Evolutionary conservation across 2,797 vertebrate species (phyloP).

Genomic region (Ctenopoma multispine): DNA sequence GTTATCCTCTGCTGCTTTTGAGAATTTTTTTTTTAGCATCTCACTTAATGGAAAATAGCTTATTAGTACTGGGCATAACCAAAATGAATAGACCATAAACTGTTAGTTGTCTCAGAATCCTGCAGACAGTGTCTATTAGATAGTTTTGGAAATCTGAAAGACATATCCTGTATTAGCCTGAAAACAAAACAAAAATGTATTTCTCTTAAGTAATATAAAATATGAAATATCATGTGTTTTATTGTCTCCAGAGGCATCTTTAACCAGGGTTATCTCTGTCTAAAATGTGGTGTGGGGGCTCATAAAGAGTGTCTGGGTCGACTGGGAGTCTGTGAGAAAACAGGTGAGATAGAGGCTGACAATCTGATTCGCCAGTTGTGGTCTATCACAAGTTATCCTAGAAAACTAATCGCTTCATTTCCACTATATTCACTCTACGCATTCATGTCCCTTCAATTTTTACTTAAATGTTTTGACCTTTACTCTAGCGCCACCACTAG

Average conservation of each 20-base stretch:
- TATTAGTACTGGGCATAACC: slow-evolving; percentile 13
- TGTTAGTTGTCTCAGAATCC: slow-evolving; percentile 2
- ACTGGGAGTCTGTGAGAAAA: slow-evolving; percentile 86
- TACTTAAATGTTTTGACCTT: slow-evolving; percentile 27
- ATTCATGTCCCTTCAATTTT: background rate
- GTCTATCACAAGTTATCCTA: background rate
- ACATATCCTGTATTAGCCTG: slow-evolving; percentile 35
- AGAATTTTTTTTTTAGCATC: background rate
- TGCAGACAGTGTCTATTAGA: slow-evolving; percentile 27
- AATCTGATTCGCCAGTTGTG: background rate
- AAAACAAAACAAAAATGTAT: slow-evolving; percentile 46
- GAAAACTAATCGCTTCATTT: background rate
- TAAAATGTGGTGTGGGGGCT: slow-evolving; percentile 90
- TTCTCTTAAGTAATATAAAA: slow-evolving; percentile 40
- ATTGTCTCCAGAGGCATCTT: slow-evolving; percentile 91
- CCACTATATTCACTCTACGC: slow-evolving; percentile 1
- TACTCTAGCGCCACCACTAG: slow-evolving; percentile 13
- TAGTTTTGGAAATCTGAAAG: slow-evolving; percentile 44
- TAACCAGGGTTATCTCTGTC: slow-evolving; percentile 95
- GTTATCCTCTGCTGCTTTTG: slow-evolving; percentile 15
- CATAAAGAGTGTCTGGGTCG: slow-evolving; percentile 96
- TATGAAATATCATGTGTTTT: slow-evolving; percentile 46
- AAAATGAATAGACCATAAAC: slow-evolving; percentile 7
- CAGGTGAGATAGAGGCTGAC: slow-evolving; percentile 63
- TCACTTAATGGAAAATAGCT: slow-evolving; percentile 12